Percentiles rank a stretch among this genome's conserved stretches.
These are phyloP conservation scores for Mayetiola destructor DNA, from an alignment of 2,888 invertebrate genomes.

Conservation along the genomic window DNA sequence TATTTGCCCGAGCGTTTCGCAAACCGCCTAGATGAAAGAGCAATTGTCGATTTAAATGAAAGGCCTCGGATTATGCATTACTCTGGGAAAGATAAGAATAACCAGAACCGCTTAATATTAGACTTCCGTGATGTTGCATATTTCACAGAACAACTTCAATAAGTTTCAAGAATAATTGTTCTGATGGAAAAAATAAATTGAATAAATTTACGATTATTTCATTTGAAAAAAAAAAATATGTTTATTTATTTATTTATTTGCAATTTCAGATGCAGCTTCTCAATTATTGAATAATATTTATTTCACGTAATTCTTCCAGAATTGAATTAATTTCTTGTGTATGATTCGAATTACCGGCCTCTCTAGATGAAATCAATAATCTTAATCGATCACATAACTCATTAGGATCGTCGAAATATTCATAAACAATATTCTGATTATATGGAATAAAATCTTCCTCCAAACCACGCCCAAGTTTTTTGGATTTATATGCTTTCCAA, in stretches of 20 bases:
- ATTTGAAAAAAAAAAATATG: no score
- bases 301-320: neutral
- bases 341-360: neutral
- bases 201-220: no score
- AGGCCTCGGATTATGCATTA: neutral
- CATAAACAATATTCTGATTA: neutral
- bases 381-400: neutral
- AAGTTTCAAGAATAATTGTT: no score
- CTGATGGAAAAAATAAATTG: no score
- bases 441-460: neutral
- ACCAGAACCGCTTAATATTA: neutral
- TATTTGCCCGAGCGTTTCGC: neutral
- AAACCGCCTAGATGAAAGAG: neutral
- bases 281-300: neutral
- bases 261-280: no score
- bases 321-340: neutral
- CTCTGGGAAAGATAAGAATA: neutral
- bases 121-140: neutral
- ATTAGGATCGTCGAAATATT: neutral
- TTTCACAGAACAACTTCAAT: no score
- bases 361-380: neutral
- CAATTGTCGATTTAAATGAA: neutral
- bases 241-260: no score
- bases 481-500: no score
- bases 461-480: neutral